Base-by-base conservation (phyloP, 35 echinoderm and acorn worm species). In the Lytechinus variegatus region DNA sequence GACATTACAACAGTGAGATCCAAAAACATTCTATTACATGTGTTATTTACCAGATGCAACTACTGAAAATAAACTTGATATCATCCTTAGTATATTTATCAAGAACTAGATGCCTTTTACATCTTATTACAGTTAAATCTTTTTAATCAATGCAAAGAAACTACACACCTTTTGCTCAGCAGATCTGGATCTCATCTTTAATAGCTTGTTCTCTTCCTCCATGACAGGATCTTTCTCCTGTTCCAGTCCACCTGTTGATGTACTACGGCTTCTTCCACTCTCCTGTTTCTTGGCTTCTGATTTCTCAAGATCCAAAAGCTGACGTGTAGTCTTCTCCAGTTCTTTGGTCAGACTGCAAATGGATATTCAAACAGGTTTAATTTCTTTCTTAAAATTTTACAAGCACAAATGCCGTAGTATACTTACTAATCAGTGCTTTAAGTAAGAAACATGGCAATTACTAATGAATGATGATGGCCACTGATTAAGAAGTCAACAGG, bases 181-280 rank as follows among this genome's bases (percentile, higher is more conserved):
- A 56, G 92, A 93, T 93, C 92, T 93, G 4, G 92, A 33, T 57
- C 92, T 93, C 53, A 93, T 93, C 92, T 57, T 93, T 6, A 93
- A 13, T 19, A 93, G 55, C 9, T 54, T 57, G 53, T 53, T 57
- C 11, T 93, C 92, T 13, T 93, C 52, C 52, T 21, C 53, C 4
- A 53, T 54, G n/a, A 5, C 92, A 10, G 12, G 92, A 57, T 54
- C 55, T n/a, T 14, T 54, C n/a, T 33, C 52, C 19, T 53, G 92
- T 28, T 93, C 92, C 27, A 93, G 54, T 10, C 92, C 92, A 24
- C 52, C 54, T 54, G 92, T 93, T 9, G 53, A 93, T 1, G 92
- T 93, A 28, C 27, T 55, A 54, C 55, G 53, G 54, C 14, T 54
- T 16, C 52, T n/a, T 53, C 10, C 52, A 27, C 52, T 55, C 9